A percentile compares a stretch with the other conserved stretches of the same genome.
phyloP scores from a whole-genome alignment of 2,113 vertebrate genomes.

The Chauna torquata region DNA sequence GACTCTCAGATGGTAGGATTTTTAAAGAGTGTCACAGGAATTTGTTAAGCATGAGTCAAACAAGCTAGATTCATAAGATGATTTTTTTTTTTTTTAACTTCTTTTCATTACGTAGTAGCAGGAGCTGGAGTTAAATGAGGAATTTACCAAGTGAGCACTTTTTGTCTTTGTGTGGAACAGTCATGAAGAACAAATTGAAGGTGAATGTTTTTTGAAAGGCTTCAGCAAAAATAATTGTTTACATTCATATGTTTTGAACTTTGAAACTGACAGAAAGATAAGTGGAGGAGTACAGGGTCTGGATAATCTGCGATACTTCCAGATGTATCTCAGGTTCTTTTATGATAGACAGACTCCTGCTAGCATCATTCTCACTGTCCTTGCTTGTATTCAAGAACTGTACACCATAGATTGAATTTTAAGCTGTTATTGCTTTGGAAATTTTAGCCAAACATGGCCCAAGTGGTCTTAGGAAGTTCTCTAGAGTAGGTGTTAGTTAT shows the following conservation, averaged over 20 bases:
- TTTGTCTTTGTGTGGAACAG: background rate
- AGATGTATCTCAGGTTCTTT: background rate
- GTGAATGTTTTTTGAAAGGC: background rate
- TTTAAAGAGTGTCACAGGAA: background rate
- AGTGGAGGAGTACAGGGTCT: background rate
- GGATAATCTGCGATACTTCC: background rate
- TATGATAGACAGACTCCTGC: background rate
- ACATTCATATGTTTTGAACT: background rate
- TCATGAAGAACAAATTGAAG: background rate
- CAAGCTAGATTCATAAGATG: background rate
- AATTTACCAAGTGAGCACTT: background rate
- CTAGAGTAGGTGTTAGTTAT: background rate
- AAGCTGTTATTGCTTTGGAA: background rate
- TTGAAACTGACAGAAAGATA: background rate
- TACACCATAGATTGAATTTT: background rate
- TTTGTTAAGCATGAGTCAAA: background rate
- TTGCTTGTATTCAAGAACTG: background rate
- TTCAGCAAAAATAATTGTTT: background rate
- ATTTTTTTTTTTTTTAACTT: background rate
- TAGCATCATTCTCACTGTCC: background rate
- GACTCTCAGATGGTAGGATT: background rate
- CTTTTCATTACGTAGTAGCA: background rate
- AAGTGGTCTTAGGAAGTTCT: background rate
- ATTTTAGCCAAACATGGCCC: background rate
- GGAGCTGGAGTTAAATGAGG: background rate